These are phyloP conservation scores for Drosophila serrata DNA, from an alignment of 1,140 invertebrate genomes.

Conservation along the genomic window DNA sequence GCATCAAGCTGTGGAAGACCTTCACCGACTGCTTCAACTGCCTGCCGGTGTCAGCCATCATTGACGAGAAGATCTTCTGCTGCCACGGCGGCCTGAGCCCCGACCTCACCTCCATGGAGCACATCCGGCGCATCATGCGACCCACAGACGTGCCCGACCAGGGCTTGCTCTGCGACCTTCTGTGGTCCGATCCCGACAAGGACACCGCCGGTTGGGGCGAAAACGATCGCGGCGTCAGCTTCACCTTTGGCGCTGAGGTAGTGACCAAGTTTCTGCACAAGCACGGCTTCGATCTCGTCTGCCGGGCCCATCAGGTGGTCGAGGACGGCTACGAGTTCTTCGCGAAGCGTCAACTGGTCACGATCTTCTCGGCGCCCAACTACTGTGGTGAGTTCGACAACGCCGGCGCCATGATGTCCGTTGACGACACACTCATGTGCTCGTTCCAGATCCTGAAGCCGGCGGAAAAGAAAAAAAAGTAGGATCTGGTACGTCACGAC, in stretches of 20 bases:
- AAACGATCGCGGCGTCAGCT: slow-evolving; percentile 11
- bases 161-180: slow-evolving; percentile 8
- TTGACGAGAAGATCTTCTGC: slow-evolving; percentile 13
- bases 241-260: slow-evolving; percentile 12
- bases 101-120: slow-evolving; percentile 12
- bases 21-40: slow-evolving; percentile 18
- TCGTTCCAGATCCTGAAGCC: slow-evolving; percentile 13
- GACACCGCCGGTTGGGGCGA: slow-evolving; percentile 10
- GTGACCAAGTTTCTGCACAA: slow-evolving; percentile 14
- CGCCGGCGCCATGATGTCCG: slow-evolving; percentile 16
- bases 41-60: slow-evolving; percentile 9
- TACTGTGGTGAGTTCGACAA: slow-evolving; percentile 17
- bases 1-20: slow-evolving; percentile 20
- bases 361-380: slow-evolving; percentile 12
- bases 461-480: slow-evolving; percentile 17
- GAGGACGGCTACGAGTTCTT: slow-evolving; percentile 17
- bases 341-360: slow-evolving; percentile 11
- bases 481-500: neutral
- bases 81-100: slow-evolving; percentile 11
- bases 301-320: slow-evolving; percentile 12
- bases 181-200: slow-evolving; percentile 16
- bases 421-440: slow-evolving; percentile 12
- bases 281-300: slow-evolving; percentile 14
- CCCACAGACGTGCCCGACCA: slow-evolving; percentile 13
- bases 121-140: slow-evolving; percentile 10